phyloP scores from a whole-genome alignment of 2,888 invertebrate species.

The Meganola albula region DNA sequence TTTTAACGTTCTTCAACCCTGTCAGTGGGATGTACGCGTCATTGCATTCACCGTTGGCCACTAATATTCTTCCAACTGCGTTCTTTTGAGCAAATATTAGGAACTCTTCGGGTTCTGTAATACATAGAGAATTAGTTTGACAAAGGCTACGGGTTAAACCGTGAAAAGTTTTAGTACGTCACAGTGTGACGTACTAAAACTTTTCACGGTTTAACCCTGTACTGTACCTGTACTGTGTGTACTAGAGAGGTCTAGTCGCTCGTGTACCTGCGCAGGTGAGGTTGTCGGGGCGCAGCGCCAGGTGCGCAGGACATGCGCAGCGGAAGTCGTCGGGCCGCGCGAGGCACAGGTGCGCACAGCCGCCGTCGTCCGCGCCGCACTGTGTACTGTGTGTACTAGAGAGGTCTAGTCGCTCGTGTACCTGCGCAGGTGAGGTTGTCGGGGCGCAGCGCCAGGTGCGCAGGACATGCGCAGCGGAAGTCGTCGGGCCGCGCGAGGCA shows the following conservation, averaged over 20 bases:
- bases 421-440: slow-evolving; percentile 40
- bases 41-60: slow-evolving; percentile 87
- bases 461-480: slow-evolving; percentile 32
- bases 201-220: background rate
- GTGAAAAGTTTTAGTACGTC: too few relatives aligned
- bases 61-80: slow-evolving; percentile 87
- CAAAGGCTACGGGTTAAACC: too few relatives aligned
- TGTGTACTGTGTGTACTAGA: too few relatives aligned
- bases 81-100: slow-evolving; percentile 91
- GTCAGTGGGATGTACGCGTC: slow-evolving; percentile 88
- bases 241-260: slow-evolving; percentile 16
- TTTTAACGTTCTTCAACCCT: slow-evolving; percentile 86
- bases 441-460: slow-evolving; percentile 69
- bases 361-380: background rate
- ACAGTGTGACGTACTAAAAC: background rate
- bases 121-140: slow-evolving; percentile 5
- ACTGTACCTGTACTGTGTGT: too few relatives aligned
- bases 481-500: background rate
- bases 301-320: slow-evolving; percentile 93
- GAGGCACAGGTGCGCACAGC: background rate
- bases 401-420: slow-evolving; percentile 80
- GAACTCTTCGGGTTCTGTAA: slow-evolving; percentile 89
- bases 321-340: slow-evolving; percentile 42
- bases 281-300: slow-evolving; percentile 81
- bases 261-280: slow-evolving; percentile 78